phyloP scores from a whole-genome alignment of 1,140 invertebrate species.

The Drosophila insularis region DNA sequence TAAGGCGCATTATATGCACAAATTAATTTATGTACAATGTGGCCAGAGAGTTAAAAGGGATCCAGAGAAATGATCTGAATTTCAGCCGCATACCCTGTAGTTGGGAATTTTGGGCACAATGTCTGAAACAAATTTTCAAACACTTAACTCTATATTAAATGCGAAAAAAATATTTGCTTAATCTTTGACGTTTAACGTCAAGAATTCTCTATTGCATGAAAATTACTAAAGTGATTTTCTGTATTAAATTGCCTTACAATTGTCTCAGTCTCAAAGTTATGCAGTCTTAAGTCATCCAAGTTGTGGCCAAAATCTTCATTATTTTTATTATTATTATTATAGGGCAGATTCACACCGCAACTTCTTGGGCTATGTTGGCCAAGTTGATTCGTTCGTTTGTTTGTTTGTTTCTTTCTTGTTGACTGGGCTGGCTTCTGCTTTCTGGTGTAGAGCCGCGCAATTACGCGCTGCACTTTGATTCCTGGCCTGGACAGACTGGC shows the following conservation, averaged over 20 bases:
- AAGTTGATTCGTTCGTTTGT: slow-evolving; percentile 24
- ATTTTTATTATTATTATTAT: slow-evolving; percentile 4
- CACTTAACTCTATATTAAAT: no score
- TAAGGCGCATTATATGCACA: slow-evolving; percentile 73
- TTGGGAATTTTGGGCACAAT: not conserved
- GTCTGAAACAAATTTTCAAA: no score
- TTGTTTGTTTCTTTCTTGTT: slow-evolving; percentile 59
- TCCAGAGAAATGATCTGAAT: not conserved
- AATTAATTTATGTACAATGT: slow-evolving; percentile 75
- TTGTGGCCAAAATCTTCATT: not conserved
- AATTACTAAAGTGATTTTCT: no score
- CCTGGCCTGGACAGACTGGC: slow-evolving; percentile 20
- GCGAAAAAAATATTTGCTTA: no score
- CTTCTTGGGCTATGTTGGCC: slow-evolving; percentile 55
- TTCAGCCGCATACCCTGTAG: no score
- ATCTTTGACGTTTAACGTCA: no score
- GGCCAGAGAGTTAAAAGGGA: not conserved
- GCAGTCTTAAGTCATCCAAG: not conserved
- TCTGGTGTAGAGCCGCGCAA: slow-evolving; percentile 49
- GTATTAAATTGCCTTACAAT: no score
- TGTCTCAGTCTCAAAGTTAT: no score
- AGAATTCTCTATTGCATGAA: no score
- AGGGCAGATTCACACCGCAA: slow-evolving; percentile 69
- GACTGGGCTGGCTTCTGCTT: slow-evolving; percentile 40
- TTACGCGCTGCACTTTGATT: slow-evolving; percentile 78